phyloP scores from a whole-genome alignment of 1,140 invertebrate species.

The Polyergus mexicanus region DNA sequence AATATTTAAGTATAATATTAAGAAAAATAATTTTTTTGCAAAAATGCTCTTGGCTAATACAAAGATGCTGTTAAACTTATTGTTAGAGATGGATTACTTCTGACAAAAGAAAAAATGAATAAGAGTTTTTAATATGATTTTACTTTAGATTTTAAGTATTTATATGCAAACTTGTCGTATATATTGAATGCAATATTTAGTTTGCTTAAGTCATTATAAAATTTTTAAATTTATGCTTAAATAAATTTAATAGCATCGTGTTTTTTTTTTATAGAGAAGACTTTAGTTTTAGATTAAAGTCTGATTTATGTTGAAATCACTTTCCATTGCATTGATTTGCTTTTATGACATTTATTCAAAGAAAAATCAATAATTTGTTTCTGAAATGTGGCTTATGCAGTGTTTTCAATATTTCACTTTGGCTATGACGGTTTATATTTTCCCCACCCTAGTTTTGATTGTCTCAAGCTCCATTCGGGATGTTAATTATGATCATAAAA shows the following conservation, averaged over 20 bases:
- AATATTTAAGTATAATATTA: neutral
- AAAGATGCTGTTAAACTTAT: conserved; percentile 1
- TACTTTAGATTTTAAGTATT: conserved; percentile 20
- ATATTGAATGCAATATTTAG: conserved; percentile 80
- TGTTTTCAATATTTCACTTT: conserved; percentile 81
- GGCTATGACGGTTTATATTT: conserved; percentile 77
- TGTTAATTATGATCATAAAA: conserved; percentile 60
- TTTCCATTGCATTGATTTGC: conserved; percentile 78
- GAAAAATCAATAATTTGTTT: conserved; percentile 71
- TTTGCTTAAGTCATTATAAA: conserved; percentile 75
- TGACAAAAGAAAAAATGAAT: conserved; percentile 44
- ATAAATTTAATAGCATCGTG: conserved; percentile 78
- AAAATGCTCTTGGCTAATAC: neutral
- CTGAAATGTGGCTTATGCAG: conserved; percentile 84
- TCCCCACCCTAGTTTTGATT: conserved; percentile 69
- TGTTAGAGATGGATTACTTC: conserved; percentile 68
- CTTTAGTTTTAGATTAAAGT: conserved; percentile 76
- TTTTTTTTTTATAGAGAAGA: conserved; percentile 60
- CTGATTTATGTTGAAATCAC: conserved; percentile 69
- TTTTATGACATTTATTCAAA: conserved; percentile 73
- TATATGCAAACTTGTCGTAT: conserved; percentile 63
- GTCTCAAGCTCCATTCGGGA: conserved; percentile 64
- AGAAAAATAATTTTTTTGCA: neutral
- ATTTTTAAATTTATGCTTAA: conserved; percentile 74
- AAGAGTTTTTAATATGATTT: conserved; percentile 21